phyloP scores from a whole-genome alignment of 2,113 vertebrate genomes.

The Oceanites oceanicus region DNA sequence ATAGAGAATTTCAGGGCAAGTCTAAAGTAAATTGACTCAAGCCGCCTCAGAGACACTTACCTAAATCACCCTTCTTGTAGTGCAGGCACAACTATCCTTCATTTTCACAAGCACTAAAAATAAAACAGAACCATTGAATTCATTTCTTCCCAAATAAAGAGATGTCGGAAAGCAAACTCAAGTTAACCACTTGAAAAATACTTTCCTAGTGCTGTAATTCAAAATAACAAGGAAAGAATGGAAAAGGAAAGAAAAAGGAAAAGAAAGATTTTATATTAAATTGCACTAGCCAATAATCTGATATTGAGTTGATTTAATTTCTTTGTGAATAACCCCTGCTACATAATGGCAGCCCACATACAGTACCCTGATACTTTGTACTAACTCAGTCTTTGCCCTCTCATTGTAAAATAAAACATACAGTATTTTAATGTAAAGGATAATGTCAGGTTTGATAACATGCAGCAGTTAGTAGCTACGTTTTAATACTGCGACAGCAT shows the following conservation, averaged over 20 bases:
- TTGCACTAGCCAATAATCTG: slow-evolving; percentile 11
- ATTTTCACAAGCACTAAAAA: slow-evolving; percentile 39
- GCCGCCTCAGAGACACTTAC: slow-evolving; percentile 10
- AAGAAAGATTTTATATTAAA: background rate
- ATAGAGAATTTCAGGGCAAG: slow-evolving; percentile 22
- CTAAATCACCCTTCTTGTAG: slow-evolving; percentile 43
- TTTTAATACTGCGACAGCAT: background rate
- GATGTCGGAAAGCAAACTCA: background rate
- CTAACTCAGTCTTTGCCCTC: background rate
- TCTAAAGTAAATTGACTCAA: slow-evolving; percentile 36
- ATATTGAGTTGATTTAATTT: background rate
- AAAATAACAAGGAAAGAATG: slow-evolving; percentile 9
- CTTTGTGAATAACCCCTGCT: background rate
- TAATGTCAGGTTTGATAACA: slow-evolving; percentile 24
- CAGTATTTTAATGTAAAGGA: background rate
- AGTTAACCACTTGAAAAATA: slow-evolving; percentile 42
- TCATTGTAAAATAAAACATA: slow-evolving; percentile 18
- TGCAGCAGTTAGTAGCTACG: background rate
- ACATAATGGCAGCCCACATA: background rate
- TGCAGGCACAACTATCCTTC: slow-evolving; percentile 36
- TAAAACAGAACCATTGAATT: slow-evolving; percentile 31
- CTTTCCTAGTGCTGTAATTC: background rate
- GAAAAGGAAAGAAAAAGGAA: background rate
- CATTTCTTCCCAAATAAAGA: slow-evolving; percentile 26
- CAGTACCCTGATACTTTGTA: background rate